Evolutionary conservation across 2,888 invertebrate genomes (phyloP), one percentile per base, ranked within the genome.

Genomic region (Agrochola lota): DNA sequence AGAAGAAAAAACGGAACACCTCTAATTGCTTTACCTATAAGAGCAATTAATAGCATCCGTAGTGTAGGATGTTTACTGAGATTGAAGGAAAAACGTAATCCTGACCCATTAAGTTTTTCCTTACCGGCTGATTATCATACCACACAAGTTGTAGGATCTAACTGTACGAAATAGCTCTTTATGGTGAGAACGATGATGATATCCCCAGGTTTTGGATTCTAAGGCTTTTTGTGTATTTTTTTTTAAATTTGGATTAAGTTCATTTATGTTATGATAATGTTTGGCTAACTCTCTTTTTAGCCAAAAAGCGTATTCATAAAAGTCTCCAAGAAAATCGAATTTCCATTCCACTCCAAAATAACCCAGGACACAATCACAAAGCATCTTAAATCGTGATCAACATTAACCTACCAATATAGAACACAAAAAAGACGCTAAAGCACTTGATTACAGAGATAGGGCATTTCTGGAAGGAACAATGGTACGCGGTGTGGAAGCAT

Each of bases 401-500:
- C 62, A 75, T 71, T 82, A 60, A 71, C 23, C 62, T n/a, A 76
- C 85, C 59, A 78, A 84, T 78, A 77, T 77, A 63, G 80, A 81
- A 80, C 67, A 69, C 74, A 82, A 87, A 89, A 88, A 84, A 77
- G 77, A 85, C 71, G 87, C 78, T 81, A 87, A 87, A 89, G 84
- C 83, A 85, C 81, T 87, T 84, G 89, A 88, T 91, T 89, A 85
- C 83, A 88, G 84, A 89, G 90, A 92, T 92, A 91, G 77, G 85
- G 84, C 74, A 87, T 90, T 91, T 80, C 71, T 86, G 86, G 89
- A 91, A 90, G 91, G 90, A 91, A 94, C 94, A 94, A 94, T 94
- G 88, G 92, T 85, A 85, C 92, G 92, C 90, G 91, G 93, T 94
- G 94, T 95, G 93, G 95, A 94, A 95, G 95, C 95, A 90, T 90